Conservation (phyloP, 2,888 invertebrate species). For the Campoplex nolae region DNA sequence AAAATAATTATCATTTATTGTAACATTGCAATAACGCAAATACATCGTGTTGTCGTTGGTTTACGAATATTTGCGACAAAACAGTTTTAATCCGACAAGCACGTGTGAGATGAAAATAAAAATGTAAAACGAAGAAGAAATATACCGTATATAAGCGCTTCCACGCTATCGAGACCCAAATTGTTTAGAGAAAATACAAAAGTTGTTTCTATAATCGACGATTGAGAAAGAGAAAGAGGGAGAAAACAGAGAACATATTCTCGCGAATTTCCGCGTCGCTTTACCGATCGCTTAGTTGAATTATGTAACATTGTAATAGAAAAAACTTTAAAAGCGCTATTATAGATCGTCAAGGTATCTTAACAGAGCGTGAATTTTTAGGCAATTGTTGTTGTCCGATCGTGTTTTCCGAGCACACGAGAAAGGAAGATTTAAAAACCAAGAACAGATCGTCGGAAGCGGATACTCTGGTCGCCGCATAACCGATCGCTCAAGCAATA, state of each 20-base stretch:
- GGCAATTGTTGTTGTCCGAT: constrained; percentile 55
- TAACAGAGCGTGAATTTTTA: constrained; percentile 56
- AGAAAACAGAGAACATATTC: constrained; percentile 3
- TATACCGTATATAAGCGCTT: constrained; percentile 45
- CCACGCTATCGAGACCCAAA: constrained; percentile 65
- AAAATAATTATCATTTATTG: constrained; percentile 80
- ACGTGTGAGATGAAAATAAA: constrained; percentile 20
- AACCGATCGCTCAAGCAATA: constrained; percentile 65
- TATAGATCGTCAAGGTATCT: constrained; percentile 45
- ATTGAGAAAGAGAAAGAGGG: constrained; percentile 29
- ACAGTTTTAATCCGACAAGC: constrained; percentile 24
- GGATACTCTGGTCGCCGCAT: constrained; percentile 44
- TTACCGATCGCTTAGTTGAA: constrained; percentile 56
- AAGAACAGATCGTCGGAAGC: constrained; percentile 25
- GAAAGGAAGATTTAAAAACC: constrained; percentile 11
- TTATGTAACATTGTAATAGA: constrained; percentile 60
- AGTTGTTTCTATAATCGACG: constrained; percentile 56
- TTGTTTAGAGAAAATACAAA: constrained; percentile 52
- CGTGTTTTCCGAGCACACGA: constrained; percentile 39
- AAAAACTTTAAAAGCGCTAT: constrained; percentile 35
- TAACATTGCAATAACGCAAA: constrained; percentile 68
- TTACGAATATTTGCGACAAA: constrained; percentile 42
- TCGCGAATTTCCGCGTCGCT: constrained; percentile 50
- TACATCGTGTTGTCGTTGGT: constrained; percentile 53
- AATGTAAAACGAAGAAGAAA: not conserved